Conservation (phyloP, 2,797 vertebrate genomes). For the Nannoperca australis region DNA sequence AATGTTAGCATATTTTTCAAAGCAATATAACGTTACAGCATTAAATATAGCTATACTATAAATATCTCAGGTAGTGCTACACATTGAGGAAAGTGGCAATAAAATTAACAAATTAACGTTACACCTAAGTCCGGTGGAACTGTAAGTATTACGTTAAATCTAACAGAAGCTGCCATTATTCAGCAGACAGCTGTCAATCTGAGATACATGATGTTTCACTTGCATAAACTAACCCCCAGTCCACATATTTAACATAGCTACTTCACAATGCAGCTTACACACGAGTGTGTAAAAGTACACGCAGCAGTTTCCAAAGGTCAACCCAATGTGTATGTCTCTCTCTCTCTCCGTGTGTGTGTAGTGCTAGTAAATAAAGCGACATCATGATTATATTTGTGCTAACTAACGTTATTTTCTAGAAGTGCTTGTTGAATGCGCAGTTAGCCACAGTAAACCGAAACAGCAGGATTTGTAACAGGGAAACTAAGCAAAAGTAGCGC, state of each 20-base stretch:
- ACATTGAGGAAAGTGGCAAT: not conserved
- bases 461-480: not conserved
- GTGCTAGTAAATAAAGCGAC: not conserved
- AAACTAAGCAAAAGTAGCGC: not conserved
- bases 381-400: not conserved
- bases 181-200: not conserved
- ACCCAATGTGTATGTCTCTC: not conserved
- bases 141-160: not conserved
- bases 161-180: not conserved
- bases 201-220: not conserved
- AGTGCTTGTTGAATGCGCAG: not conserved
- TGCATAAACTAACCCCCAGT: too few species aligned
- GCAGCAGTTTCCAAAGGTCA: not conserved
- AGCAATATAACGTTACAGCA: not conserved
- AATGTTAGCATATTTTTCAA: not conserved
- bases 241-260: not conserved
- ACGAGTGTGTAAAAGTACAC: not conserved
- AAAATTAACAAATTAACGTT: not conserved
- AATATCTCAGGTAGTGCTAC: not conserved
- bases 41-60: not conserved
- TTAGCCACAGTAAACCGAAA: not conserved
- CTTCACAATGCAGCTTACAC: not conserved
- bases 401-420: not conserved
- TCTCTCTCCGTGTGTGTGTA: too few species aligned
- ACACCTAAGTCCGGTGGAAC: not conserved